Evolutionary conservation across 2,888 invertebrate genomes (phyloP), one percentile per base, ranked within the genome.

Genomic region (Noctuana brunneofusca): DNA sequence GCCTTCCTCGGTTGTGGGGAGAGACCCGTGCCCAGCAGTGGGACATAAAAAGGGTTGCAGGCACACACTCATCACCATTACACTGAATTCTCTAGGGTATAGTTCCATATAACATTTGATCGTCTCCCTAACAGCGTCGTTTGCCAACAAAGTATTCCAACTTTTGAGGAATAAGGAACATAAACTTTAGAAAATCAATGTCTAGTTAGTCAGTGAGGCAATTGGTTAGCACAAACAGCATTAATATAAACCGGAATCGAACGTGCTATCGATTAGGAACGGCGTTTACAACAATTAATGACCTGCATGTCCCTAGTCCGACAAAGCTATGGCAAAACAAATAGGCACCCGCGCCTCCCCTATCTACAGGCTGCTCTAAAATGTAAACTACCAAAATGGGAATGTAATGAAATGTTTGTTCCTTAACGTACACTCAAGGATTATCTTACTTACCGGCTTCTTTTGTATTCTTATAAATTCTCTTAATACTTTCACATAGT

Each of bases 221-320:
- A 41, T 70, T 72, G 82, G 83, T 84, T 80, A 81, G 84, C 80
- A 80, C 89, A 89, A 90, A 91, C 88, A 89, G 88, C 89, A 90
- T 90, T 90, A 91, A 90, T 89, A 91, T 89, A 90, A 90, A 91
- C 89, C 87, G 84, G 89, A 90, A 89, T 90, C 88, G 89, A 89
- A 89, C 88, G 86, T 83, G 80, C 87, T 90, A 91, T 91, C 90
- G 90, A 91, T 91, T 91, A 90, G 90, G 80, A 87, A 81, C 83
- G 84, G 86, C 88, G 89, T 86, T 89, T 88, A 88, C 89, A 87
- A 89, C 90, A 91, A 91, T 91, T 91, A 91, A 91, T 91, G 90
- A 90, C 90, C 89, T 90, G 90, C 86, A 89, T 90, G 90, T 88
- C 89, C 87, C 87, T 84, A 81, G 84, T 84, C 80, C 87, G 87